phyloP scores from a whole-genome alignment of 2,113 vertebrate genomes.

The Nematolebias whitei region DNA sequence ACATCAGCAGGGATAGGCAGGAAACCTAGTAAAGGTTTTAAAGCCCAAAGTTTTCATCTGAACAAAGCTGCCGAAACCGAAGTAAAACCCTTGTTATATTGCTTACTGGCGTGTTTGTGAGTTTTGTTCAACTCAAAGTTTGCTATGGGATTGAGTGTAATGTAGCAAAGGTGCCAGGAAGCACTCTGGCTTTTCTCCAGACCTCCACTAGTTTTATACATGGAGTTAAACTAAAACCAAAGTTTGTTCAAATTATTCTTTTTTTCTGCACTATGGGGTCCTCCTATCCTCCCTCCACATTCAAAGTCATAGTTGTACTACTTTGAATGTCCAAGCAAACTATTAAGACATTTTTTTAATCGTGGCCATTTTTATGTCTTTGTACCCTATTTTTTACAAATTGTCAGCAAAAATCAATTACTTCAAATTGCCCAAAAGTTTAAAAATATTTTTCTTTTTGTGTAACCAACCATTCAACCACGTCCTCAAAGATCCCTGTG shows the following conservation, averaged over 20 bases:
- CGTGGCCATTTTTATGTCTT: too few relatives aligned
- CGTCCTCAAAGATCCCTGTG: too few relatives aligned
- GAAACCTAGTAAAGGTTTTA: slow-evolving; percentile 36
- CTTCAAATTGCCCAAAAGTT: too few relatives aligned
- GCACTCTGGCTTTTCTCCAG: slow-evolving; percentile 43
- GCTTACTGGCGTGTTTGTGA: slow-evolving; percentile 26
- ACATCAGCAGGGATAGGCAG: slow-evolving; percentile 42
- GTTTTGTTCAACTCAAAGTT: slow-evolving; percentile 32
- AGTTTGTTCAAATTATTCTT: slow-evolving; percentile 11
- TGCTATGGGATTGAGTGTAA: slow-evolving; percentile 27
- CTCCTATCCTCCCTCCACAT: too few relatives aligned
- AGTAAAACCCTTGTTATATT: slow-evolving; percentile 50
- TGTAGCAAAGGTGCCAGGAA: slow-evolving; percentile 14
- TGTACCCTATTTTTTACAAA: too few relatives aligned
- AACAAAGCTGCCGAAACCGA: slow-evolving; percentile 69
- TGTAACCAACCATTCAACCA: too few relatives aligned
- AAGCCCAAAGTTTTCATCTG: slow-evolving; percentile 50
- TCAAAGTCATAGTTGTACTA: too few relatives aligned
- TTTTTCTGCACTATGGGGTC: background rate
- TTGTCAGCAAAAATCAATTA: too few relatives aligned
- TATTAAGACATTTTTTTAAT: too few relatives aligned
- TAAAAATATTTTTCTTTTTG: too few relatives aligned
- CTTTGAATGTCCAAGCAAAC: background rate
- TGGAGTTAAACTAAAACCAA: slow-evolving; percentile 27
- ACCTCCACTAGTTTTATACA: slow-evolving; percentile 27